Evolutionary conservation across 2,888 invertebrate genomes (phyloP).

Genomic region (Pachydiplax longipennis): DNA sequence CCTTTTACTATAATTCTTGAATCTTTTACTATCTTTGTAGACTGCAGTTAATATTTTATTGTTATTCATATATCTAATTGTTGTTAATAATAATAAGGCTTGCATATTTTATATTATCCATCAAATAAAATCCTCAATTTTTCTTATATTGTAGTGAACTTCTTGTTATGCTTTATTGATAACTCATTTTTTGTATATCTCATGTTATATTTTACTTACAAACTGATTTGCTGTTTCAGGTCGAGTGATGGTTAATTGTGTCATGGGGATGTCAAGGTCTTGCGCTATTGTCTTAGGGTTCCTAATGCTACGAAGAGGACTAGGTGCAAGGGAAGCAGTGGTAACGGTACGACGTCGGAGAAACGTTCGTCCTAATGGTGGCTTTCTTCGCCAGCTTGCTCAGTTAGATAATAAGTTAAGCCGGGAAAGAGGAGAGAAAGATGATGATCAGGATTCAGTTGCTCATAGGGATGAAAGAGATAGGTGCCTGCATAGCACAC

Average conservation of each 20-base stretch:
- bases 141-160: too few relatives aligned
- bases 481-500: neutral
- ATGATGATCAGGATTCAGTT: neutral
- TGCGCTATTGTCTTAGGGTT: slow-evolving; percentile 82
- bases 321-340: slow-evolving; percentile 78
- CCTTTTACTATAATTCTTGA: too few relatives aligned
- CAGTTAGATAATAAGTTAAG: slow-evolving; percentile 62
- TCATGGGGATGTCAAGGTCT: slow-evolving; percentile 83
- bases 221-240: slow-evolving; percentile 62
- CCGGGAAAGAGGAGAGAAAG: neutral
- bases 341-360: slow-evolving; percentile 73
- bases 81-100: too few relatives aligned
- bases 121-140: too few relatives aligned
- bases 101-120: too few relatives aligned
- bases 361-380: slow-evolving; percentile 80
- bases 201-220: too few relatives aligned
- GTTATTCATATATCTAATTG: too few relatives aligned
- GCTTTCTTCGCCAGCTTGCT: slow-evolving; percentile 80
- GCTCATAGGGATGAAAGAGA: neutral
- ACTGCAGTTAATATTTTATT: too few relatives aligned
- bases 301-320: slow-evolving; percentile 79
- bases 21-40: too few relatives aligned
- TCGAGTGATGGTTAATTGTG: slow-evolving; percentile 80
- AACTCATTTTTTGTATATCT: neutral
- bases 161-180: too few relatives aligned